Evolutionary conservation across 2,888 invertebrate species (phyloP).

Genomic region (Polydrusus cervinus): DNA sequence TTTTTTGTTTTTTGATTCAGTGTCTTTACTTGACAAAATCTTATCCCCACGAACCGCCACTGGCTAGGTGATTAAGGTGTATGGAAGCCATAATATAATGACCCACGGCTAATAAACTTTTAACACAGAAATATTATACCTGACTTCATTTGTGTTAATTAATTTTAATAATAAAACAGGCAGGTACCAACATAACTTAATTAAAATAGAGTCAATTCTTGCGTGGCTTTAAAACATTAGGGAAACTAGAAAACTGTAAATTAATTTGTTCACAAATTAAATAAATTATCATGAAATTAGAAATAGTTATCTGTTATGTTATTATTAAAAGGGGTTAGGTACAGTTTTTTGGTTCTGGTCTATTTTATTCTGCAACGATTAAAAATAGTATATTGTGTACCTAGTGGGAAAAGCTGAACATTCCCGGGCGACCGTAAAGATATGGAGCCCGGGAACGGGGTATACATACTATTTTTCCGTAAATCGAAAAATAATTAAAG

Average conservation of each 20-base stretch:
- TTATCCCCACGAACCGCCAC: too few relatives aligned
- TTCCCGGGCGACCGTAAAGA: too few relatives aligned
- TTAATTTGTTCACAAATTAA: neutral
- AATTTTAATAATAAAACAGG: neutral
- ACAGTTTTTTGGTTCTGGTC: too few relatives aligned
- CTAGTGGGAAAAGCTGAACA: too few relatives aligned
- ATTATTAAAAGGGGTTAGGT: too few relatives aligned
- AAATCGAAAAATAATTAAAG: too few relatives aligned
- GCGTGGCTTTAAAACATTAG: constrained; percentile 8
- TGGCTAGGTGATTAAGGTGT: neutral
- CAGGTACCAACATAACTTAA: neutral
- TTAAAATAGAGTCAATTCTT: neutral
- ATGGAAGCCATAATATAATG: neutral
- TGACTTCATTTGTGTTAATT: constrained; percentile 2
- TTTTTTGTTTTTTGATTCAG: too few relatives aligned
- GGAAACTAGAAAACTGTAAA: neutral
- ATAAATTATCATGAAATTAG: neutral
- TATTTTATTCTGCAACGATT: too few relatives aligned
- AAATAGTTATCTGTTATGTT: neutral
- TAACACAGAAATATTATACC: constrained; percentile 8
- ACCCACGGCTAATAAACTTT: neutral
- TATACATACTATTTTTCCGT: too few relatives aligned
- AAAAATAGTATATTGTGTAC: too few relatives aligned
- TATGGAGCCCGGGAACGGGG: too few relatives aligned
- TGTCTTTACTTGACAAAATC: too few relatives aligned